Conservation (phyloP, 2,113 vertebrate species). For the Trematocara unimaculatum region DNA sequence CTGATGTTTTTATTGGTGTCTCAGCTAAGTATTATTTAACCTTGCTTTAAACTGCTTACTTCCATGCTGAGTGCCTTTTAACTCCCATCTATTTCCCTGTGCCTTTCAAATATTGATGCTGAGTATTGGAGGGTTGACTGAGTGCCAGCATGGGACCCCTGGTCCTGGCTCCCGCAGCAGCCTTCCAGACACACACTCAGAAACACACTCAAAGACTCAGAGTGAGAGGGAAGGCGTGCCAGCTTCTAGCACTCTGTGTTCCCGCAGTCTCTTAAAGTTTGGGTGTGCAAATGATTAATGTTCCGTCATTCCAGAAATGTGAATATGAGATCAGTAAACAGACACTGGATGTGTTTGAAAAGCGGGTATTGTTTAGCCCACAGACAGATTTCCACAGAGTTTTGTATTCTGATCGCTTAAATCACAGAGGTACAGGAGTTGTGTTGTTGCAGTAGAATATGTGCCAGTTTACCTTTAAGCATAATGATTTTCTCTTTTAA, state of each 20-base stretch:
- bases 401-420: slow-evolving; percentile 27
- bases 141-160: slow-evolving; percentile 68
- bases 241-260: slow-evolving; percentile 55
- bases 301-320: slow-evolving; percentile 46
- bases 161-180: slow-evolving; percentile 46
- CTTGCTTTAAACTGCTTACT: slow-evolving; percentile 75
- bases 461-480: background rate
- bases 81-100: slow-evolving; percentile 69
- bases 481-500: slow-evolving; percentile 1
- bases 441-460: slow-evolving; percentile 1
- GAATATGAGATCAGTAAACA: slow-evolving; percentile 46
- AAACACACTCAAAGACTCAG: slow-evolving; percentile 13
- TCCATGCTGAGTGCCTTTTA: slow-evolving; percentile 78
- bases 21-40: slow-evolving; percentile 79
- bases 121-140: slow-evolving; percentile 70
- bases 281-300: slow-evolving; percentile 58
- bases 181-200: slow-evolving; percentile 27
- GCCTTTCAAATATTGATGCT: slow-evolving; percentile 79
- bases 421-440: background rate
- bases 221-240: slow-evolving; percentile 30
- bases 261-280: slow-evolving; percentile 55
- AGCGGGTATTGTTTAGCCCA: slow-evolving; percentile 58
- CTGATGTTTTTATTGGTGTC: slow-evolving; percentile 72
- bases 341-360: slow-evolving; percentile 33
- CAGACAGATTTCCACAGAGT: slow-evolving; percentile 33